phyloP scores from a whole-genome alignment of 2,888 invertebrate species.

The Drosophila monieri region DNA sequence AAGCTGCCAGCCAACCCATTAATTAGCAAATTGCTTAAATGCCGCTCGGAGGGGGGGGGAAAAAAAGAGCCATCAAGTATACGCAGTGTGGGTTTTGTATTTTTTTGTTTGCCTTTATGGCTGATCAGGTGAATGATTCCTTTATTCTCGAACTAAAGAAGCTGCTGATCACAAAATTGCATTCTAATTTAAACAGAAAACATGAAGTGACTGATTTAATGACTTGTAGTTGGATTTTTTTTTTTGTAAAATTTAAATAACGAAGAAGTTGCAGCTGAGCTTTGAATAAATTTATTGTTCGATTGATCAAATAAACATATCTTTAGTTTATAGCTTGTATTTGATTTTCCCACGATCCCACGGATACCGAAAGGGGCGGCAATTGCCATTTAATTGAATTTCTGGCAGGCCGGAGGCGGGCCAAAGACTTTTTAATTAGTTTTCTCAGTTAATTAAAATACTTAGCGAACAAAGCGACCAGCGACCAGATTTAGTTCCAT shows the following conservation, averaged over 20 bases:
- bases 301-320: constrained; percentile 8
- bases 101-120: not conserved
- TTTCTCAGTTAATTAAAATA: constrained; percentile 64
- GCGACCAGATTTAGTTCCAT: not conserved
- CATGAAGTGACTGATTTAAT: not conserved
- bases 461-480: constrained; percentile 7
- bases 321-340: constrained; percentile 30
- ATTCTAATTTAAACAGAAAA: not conserved
- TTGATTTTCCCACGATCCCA: constrained; percentile 64
- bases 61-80: constrained; percentile 20
- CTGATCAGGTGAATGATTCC: not conserved
- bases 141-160: not conserved
- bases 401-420: constrained; percentile 27
- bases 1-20: constrained; percentile 24
- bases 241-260: not conserved
- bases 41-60: not conserved
- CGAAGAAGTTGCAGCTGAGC: constrained; percentile 4
- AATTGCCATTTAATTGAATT: constrained; percentile 56
- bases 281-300: not conserved
- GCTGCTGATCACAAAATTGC: constrained; percentile 1
- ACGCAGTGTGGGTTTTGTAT: constrained; percentile 37
- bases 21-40: constrained; percentile 18
- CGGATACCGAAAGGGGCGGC: constrained; percentile 28
- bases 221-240: not conserved
- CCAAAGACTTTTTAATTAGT: constrained; percentile 58